These are phyloP conservation scores for Pseudonaja textilis DNA, from an alignment of 2,113 vertebrate genomes.

Conservation along the genomic window DNA sequence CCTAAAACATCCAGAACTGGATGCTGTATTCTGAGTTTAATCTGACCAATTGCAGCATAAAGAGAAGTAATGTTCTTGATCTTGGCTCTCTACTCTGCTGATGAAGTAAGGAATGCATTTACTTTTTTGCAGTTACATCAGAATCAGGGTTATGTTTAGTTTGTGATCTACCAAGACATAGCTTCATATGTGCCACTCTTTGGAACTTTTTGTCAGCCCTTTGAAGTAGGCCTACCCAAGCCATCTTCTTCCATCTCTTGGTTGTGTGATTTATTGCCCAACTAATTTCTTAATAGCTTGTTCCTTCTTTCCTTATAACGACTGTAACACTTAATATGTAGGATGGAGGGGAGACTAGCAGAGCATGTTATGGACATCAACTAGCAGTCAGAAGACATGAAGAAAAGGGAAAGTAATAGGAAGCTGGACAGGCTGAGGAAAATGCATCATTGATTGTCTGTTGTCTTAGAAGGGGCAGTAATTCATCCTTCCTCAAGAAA, in stretches of 20 bases:
- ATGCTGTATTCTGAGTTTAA: not conserved
- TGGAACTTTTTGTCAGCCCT: not conserved
- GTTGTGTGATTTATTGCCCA: not conserved
- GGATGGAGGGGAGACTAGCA: too few relatives aligned
- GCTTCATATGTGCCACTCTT: not conserved
- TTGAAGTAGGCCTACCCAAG: not conserved
- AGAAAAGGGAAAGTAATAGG: not conserved
- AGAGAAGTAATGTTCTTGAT: not conserved
- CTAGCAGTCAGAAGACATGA: not conserved
- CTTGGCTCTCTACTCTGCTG: not conserved
- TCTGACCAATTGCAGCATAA: not conserved
- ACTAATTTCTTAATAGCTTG: not conserved
- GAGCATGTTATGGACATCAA: not conserved
- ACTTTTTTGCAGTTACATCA: not conserved
- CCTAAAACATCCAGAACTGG: not conserved
- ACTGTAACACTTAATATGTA: not conserved
- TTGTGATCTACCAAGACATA: not conserved
- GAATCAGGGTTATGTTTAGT: not conserved
- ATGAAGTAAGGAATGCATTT: not conserved
- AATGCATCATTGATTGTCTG: not conserved
- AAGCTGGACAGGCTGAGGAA: not conserved
- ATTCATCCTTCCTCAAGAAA: not conserved
- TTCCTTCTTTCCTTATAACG: not conserved
- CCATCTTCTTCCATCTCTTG: not conserved
- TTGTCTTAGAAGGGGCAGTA: not conserved